Evolutionary conservation across 1,140 invertebrate genomes (phyloP), one percentile per base, ranked within the genome.

Genomic region (Nephila pilipes): DNA sequence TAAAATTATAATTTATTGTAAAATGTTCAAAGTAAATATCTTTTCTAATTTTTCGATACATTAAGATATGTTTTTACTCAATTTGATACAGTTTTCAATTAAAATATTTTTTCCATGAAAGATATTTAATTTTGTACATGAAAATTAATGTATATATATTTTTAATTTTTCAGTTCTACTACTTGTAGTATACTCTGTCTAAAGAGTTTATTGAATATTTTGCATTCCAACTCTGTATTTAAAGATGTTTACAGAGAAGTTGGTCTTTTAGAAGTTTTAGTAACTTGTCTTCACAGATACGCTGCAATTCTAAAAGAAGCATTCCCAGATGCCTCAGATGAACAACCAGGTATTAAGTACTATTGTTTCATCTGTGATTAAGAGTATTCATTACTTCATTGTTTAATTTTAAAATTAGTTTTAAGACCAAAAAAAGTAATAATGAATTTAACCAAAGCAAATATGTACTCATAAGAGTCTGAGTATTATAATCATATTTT

Each of bases 211-310:
- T 96, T 98, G 8, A 98, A 97, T 95, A 98, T 99, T 94, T 96
- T 99, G 75, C 97, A 95, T 94, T 95, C 93, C 85, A 94, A 94
- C 92, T 85, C 96, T 87, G 97, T 99, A 94, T 99, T 99, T 95
- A 99, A 99, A 96, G 99, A 99, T 96, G 99, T 99, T 3, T 99
- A 98, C 95, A 96, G 99, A 94, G 99, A 99, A 96, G 98, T 99
- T 69, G 99, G 99, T 22, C 97, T 99, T 95, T 95, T 99, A 92
- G 99, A 99, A 96, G 98, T 99, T 12, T 98, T 99, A 95, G 98
- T 99, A 0, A 98, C 97, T n/a, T 99, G 98, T 96, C 96, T 99
- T 10, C 97, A 97, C 94, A 96, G 98, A 79, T 99, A 98, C 95
- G 97, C 97, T 14, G 97, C 97, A 16, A 96, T 98, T 85, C 95